Conservation (phyloP, 2,888 invertebrate species). For the Trichogramma dendrolimi region DNA sequence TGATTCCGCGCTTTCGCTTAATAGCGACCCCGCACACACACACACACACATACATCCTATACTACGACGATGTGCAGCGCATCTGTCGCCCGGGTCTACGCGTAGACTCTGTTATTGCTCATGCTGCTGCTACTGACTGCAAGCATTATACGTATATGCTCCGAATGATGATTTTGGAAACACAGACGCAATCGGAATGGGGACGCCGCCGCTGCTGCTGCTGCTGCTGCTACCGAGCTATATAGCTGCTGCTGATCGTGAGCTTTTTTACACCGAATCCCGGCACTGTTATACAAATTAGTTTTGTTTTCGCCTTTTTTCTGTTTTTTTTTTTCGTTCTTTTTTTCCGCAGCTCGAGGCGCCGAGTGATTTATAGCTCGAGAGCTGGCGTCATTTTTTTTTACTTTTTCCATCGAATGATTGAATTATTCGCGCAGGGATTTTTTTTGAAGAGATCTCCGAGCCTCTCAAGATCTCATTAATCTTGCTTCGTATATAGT, state of each 20-base stretch:
- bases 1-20: slow-evolving; percentile 28
- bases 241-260: neutral
- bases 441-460: neutral
- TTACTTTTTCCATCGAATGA: neutral
- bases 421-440: neutral
- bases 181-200: no score
- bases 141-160: no score
- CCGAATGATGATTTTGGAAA: no score
- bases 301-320: neutral
- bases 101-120: neutral
- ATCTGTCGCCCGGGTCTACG: slow-evolving; percentile 19
- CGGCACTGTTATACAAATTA: neutral
- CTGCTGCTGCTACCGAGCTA: neutral
- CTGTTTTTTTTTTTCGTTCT: slow-evolving; percentile 1
- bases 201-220: neutral
- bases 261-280: slow-evolving; percentile 3
- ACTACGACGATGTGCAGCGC: slow-evolving; percentile 1
- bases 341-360: neutral
- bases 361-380: slow-evolving; percentile 11
- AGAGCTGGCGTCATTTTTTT: slow-evolving; percentile 29
- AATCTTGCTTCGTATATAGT: no score
- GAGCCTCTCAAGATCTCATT: no score
- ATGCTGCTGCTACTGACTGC: neutral
- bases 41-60: no score
- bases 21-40: slow-evolving; percentile 1